A percentile compares a stretch with the other conserved stretches of the same genome.
These are phyloP conservation scores for Gymnothorax reevesii DNA, from an alignment of 2,797 vertebrate genomes.

Conservation along the genomic window DNA sequence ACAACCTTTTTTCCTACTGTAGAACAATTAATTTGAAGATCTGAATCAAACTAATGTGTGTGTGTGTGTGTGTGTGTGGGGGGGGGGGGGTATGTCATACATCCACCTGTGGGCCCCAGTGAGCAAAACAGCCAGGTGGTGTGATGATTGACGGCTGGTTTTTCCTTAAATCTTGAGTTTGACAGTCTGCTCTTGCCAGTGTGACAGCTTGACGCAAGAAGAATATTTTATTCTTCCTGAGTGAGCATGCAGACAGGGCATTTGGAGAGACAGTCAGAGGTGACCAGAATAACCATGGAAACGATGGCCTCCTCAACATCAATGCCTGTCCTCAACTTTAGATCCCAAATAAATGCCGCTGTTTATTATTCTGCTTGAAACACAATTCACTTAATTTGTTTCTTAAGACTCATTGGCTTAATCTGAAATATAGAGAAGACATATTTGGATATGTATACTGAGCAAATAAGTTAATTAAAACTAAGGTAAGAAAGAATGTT, in stretches of 20 bases:
- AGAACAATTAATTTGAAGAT: too few relatives aligned
- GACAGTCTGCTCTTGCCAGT: neutral
- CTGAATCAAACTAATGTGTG: neutral
- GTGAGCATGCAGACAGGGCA: neutral
- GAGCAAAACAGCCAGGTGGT: neutral
- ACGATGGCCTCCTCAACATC: neutral
- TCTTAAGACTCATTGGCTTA: neutral
- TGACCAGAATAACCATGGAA: neutral
- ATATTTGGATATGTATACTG: neutral
- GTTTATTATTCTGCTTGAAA: neutral
- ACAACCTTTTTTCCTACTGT: too few relatives aligned
- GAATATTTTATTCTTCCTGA: neutral
- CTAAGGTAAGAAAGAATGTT: neutral
- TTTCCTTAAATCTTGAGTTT: neutral
- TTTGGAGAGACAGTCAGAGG: neutral
- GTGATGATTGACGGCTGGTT: neutral
- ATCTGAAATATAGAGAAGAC: neutral
- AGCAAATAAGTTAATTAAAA: neutral
- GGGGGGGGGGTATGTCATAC: neutral
- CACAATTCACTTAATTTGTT: neutral
- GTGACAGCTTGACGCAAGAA: neutral
- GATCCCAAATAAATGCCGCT: neutral
- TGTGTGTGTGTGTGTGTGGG: neutral
- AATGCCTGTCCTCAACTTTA: neutral
- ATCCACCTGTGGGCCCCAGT: too few relatives aligned